Percentiles rank a stretch among this genome's conserved stretches.
phyloP scores from a whole-genome alignment of 2,113 vertebrate genomes.

The Lepus timidus region DNA sequence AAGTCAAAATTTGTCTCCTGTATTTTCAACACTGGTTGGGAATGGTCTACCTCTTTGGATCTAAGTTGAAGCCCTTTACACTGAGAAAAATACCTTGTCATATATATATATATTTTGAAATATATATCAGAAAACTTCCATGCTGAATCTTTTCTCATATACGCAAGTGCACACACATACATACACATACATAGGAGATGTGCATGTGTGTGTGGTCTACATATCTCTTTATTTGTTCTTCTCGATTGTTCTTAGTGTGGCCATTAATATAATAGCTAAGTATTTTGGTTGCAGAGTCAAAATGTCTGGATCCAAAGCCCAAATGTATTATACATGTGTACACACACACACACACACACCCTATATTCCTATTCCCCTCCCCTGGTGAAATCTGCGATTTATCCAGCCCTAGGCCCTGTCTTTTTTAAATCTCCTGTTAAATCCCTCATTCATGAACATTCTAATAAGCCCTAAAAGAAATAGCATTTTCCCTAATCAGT shows the following conservation, averaged over 20 bases:
- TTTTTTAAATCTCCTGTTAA: background rate
- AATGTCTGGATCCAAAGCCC: background rate
- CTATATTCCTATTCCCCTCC: background rate
- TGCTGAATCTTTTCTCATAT: background rate
- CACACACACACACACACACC: background rate
- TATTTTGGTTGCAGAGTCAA: background rate
- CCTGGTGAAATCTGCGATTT: background rate
- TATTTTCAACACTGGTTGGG: background rate
- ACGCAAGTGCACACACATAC: background rate
- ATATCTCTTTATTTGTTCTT: background rate
- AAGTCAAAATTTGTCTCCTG: background rate
- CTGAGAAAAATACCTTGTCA: background rate
- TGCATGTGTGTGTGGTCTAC: background rate
- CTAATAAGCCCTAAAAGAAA: background rate
- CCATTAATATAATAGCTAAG: background rate
- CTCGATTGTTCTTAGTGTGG: background rate
- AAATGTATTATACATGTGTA: background rate
- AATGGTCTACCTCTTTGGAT: background rate
- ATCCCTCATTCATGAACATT: background rate
- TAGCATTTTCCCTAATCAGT: background rate
- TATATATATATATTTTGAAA: background rate
- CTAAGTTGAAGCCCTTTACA: conserved; percentile 13
- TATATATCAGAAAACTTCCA: background rate
- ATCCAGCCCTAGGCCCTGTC: background rate
- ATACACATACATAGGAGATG: background rate